A percentile compares a stretch with the other conserved stretches of the same genome.
Evolutionary conservation across 2,888 invertebrate genomes (phyloP).

Genomic region (Campoplex capitator): DNA sequence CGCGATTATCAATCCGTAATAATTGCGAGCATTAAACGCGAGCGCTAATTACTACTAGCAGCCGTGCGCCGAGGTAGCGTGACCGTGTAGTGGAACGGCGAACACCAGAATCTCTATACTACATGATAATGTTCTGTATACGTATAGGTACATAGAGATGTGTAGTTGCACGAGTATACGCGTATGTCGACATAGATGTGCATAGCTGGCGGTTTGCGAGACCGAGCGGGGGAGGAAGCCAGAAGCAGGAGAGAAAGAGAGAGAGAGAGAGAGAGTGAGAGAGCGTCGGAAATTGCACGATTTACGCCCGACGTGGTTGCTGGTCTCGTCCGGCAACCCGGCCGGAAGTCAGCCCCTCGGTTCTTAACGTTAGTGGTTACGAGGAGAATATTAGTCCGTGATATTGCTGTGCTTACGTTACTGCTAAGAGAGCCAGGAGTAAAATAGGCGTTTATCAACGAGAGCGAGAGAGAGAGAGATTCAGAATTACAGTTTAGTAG

Average conservation of each 20-base stretch:
- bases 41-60: constrained; percentile 77
- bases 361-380: constrained; percentile 68
- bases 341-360: constrained; percentile 66
- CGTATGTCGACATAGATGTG: constrained; percentile 3
- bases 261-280: constrained; percentile 44
- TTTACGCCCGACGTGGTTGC: constrained; percentile 59
- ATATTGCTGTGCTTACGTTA: constrained; percentile 60
- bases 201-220: constrained; percentile 19
- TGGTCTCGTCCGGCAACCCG: constrained; percentile 65
- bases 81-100: constrained; percentile 65
- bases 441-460: constrained; percentile 60
- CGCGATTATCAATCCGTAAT: constrained; percentile 82
- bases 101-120: constrained; percentile 58
- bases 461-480: constrained; percentile 14
- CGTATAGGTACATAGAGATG: constrained; percentile 8
- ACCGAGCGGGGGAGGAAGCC: constrained; percentile 42
- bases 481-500: constrained; percentile 37
- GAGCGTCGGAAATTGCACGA: constrained; percentile 68
- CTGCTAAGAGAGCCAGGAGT: constrained; percentile 39
- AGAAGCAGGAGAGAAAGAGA: constrained; percentile 14
- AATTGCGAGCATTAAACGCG: constrained; percentile 82
- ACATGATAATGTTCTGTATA: constrained; percentile 1
- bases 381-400: constrained; percentile 69
- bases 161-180: not conserved
- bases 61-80: constrained; percentile 56